A percentile compares a stretch with the other conserved stretches of the same genome.
These are phyloP conservation scores for Orientallactaga sibirica DNA, from an alignment of 2,797 vertebrate species.

Conservation along the genomic window DNA sequence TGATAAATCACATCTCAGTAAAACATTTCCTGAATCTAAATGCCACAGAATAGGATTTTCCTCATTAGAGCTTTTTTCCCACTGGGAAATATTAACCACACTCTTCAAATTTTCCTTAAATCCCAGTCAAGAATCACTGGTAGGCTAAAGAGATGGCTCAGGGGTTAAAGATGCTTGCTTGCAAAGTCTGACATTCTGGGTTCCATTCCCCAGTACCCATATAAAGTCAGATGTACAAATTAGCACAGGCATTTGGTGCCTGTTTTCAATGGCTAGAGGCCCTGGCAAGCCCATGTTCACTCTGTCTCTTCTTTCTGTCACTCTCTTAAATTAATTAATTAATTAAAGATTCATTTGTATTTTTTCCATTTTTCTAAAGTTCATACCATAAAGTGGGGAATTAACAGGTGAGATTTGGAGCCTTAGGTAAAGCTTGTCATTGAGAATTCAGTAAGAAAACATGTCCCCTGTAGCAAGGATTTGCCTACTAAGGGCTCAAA, in stretches of 20 bases:
- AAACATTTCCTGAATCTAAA: background rate
- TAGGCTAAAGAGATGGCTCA: no score
- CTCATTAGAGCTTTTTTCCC: background rate
- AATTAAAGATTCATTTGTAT: background rate
- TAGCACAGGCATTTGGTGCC: no score
- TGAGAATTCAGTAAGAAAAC: slow-evolving; percentile 11
- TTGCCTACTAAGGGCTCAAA: no score
- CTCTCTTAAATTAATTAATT: background rate
- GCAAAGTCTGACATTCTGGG: no score
- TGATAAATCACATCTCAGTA: background rate
- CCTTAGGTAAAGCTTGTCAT: background rate
- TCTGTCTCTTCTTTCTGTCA: no score
- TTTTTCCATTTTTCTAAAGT: background rate
- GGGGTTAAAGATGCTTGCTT: no score
- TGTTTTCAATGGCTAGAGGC: no score
- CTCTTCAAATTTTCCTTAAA: background rate
- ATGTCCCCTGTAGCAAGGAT: no score
- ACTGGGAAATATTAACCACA: background rate
- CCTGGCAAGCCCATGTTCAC: no score
- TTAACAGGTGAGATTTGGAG: background rate
- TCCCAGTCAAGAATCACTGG: background rate
- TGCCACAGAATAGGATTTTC: background rate
- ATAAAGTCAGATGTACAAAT: no score
- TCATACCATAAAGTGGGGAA: background rate
- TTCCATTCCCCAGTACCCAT: no score